Evolutionary conservation across 2,888 invertebrate genomes (phyloP), one percentile per base, ranked within the genome.

Genomic region (Drosophila conformis): DNA sequence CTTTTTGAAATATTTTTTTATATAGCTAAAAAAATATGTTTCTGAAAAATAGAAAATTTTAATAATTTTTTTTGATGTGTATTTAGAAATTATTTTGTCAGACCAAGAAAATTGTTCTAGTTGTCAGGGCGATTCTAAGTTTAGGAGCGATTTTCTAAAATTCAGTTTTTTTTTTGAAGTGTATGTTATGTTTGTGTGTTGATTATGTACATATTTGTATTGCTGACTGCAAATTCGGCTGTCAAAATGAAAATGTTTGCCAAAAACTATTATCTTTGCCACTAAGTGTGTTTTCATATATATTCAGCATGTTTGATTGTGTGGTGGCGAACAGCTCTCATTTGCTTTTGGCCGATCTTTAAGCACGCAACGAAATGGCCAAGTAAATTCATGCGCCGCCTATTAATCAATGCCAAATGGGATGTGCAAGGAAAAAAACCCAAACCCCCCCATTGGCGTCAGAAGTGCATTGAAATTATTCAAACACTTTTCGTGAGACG

Each of bases 341-440:
- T 33, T 53, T 38, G 54, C 40, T 35, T 35, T 51, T 65, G 68
- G 68, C 65, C 35, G 18, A 68, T 40, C 51, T 51, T 40, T 42
- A 57, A 42, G 40, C 68, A 68, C 56, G 66, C 65, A 65, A 49
- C 48, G 31, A 36, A 38, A 38, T 49, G 48, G 33, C 13, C 27
- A 67, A 54, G 31, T 54, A 25, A 68, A 65, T 67, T 57, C 57
- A 69, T 65, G 51, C 51, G 65, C 56, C 56, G 65, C 40, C 42
- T 42, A 65, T 69, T 69, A 69, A 66, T 58, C 58, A 58, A 46
- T 67, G 59, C 58, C 58, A 67, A 59, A 29, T 57, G 31, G n/a
- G 35, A 40, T 56, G 33, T 35, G 38, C 27, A 61, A 64, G 21
- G 25, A 2, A 2, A 2, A 25, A 25, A 25, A 25, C 2, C 2